These are phyloP conservation scores for Sandelia bainsii DNA, from an alignment of 2,797 vertebrate species.

Conservation along the genomic window DNA sequence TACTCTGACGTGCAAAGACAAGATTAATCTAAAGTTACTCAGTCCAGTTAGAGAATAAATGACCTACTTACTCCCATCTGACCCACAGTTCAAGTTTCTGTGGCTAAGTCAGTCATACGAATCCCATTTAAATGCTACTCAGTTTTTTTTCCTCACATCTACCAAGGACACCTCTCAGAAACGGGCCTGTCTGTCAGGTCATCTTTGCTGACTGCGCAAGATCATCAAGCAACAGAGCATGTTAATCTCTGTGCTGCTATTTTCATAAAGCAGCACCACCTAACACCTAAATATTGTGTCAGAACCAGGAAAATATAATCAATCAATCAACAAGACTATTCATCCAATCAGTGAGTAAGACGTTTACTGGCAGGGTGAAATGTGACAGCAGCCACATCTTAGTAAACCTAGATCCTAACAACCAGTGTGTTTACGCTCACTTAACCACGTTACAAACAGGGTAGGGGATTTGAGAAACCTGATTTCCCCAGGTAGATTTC, in stretches of 20 bases:
- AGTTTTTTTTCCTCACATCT: not conserved
- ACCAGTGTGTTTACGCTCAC: no score
- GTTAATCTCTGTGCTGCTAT: constrained; percentile 13
- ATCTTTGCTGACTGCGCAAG: constrained; percentile 65
- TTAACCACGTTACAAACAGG: no score
- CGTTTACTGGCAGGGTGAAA: not conserved
- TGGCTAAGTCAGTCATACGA: constrained; percentile 1
- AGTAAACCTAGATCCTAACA: constrained; percentile 13
- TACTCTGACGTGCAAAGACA: not conserved
- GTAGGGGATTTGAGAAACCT: no score
- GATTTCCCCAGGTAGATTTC: no score
- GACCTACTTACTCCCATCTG: not conserved
- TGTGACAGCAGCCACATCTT: constrained; percentile 4
- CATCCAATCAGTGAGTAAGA: not conserved
- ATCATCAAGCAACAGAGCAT: constrained; percentile 17
- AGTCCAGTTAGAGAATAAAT: not conserved
- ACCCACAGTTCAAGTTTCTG: not conserved
- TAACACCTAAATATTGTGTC: constrained; percentile 11
- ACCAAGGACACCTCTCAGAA: constrained; percentile 36
- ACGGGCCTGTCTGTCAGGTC: constrained; percentile 32
- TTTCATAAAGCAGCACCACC: constrained; percentile 38
- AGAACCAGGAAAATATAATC: not conserved
- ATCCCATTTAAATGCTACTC: constrained; percentile 9
- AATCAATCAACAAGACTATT: constrained; percentile 44
- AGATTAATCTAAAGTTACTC: not conserved